Conservation (phyloP, 2,113 vertebrate species). For the Antigone vipio region DNA sequence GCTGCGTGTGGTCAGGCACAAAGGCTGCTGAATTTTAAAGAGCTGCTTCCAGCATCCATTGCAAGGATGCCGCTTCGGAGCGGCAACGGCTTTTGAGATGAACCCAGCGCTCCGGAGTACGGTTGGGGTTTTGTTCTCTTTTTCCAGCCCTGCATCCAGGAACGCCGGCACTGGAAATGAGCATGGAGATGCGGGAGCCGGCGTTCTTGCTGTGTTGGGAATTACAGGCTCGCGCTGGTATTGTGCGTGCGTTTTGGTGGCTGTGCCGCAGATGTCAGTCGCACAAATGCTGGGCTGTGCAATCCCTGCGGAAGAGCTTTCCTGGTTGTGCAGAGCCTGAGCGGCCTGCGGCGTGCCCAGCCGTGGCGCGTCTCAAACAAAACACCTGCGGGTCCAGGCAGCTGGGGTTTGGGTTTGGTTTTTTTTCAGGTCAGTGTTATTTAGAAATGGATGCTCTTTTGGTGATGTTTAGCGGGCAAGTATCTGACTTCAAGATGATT, state of each 20-base stretch:
- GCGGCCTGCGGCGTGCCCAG: not conserved
- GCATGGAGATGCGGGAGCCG: not conserved
- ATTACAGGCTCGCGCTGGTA: rapidly evolving
- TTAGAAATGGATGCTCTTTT: not conserved
- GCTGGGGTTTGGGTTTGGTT: not conserved
- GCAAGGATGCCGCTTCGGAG: slow-evolving; percentile 46
- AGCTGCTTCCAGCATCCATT: slow-evolving; percentile 67
- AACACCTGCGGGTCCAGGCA: not conserved
- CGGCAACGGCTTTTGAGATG: not conserved
- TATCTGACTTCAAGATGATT: not conserved
- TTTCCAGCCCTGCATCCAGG: not conserved
- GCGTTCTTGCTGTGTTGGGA: not conserved
- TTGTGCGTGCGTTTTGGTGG: not conserved
- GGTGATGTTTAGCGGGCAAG: not conserved
- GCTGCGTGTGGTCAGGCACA: slow-evolving; percentile 78
- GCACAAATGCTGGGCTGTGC: not conserved
- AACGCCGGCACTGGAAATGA: not conserved
- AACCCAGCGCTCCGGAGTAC: not conserved
- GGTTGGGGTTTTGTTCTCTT: not conserved
- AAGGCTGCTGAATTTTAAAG: slow-evolving; percentile 78
- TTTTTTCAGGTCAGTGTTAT: not conserved
- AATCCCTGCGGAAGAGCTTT: not conserved
- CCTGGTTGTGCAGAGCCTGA: not conserved
- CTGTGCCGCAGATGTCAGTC: not conserved
- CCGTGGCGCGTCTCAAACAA: not conserved